Evolutionary conservation across 2,797 vertebrate genomes (phyloP).

Genomic region (Hydrophis major): DNA sequence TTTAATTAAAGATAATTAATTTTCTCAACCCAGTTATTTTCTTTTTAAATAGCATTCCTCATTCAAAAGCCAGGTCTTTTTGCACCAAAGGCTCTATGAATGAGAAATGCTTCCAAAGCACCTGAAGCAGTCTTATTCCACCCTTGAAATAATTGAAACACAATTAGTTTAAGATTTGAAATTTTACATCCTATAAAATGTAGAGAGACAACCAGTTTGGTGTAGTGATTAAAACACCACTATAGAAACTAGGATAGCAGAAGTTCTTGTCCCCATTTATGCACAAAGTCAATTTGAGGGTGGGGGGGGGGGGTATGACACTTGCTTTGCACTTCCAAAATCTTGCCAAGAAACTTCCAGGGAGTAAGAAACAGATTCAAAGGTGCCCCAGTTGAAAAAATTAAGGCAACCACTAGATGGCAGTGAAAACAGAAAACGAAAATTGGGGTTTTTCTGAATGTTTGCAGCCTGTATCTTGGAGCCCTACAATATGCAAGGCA

Average conservation of each 20-base stretch:
- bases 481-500: not conserved
- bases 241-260: not conserved
- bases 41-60: not conserved
- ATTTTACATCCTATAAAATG: not conserved
- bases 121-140: not conserved
- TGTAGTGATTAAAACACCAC: not conserved
- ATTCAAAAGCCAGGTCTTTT: not conserved
- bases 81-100: not conserved
- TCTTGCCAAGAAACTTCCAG: not conserved
- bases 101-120: not conserved
- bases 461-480: not conserved
- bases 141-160: not conserved
- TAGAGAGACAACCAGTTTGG: not conserved
- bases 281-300: not conserved
- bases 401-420: not conserved
- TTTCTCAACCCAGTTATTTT: not conserved
- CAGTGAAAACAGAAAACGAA: not conserved
- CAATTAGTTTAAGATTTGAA: not conserved
- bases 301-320: rapidly evolving
- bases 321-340: not conserved
- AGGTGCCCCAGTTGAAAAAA: not conserved
- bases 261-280: not conserved
- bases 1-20: not conserved
- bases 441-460: not conserved
- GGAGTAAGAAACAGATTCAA: not conserved